Evolutionary conservation across 2,113 vertebrate genomes (phyloP), one percentile per base, ranked within the genome.

Genomic region (Lamprotornis superbus): DNA sequence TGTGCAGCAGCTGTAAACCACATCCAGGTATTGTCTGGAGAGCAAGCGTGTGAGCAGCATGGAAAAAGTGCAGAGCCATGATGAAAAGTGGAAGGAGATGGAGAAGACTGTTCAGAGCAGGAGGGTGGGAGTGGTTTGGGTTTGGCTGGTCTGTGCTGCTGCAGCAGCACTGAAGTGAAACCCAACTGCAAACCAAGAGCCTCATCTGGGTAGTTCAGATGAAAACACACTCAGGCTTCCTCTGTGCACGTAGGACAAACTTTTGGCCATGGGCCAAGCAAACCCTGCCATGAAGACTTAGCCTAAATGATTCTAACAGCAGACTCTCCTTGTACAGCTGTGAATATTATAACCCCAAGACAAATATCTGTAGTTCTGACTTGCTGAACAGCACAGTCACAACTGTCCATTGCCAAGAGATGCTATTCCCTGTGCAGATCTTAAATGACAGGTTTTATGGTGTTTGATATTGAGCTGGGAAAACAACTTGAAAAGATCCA

Each of bases 371-470:
- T 49, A 70, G 68, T 83, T 89, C 86, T 94, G 86, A 85, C 79
- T 90, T 91, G 70, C 83, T 94, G 93, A 95, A 67, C 77, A 79
- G 67, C 1, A 7, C 56, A 3, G 0, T 71, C 73, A 84, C 85
- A 93, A 87, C 71, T 67, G 76, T 80, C 84, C 68, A 79, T 70
- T 85, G 68, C 73, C 69, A 87, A 93, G 75, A 86, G 91, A 94
- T 73, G 46, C 33, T 86, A 88, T 79, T 86, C 49, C 60, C 83
- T 65, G 50, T 53, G 74, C 81, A 94, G 52, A 85, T 88, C 37
- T 80, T 80, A 94, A 97, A 92, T 90, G 87, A 90, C 55, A 76
- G 39, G 35, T 67, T 93, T 95, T 94, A 92, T 84, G 53, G 50
- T 87, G 60, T 80, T 90, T 85, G 77, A 71, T 74, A 90, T n/a